Evolutionary conservation across 2,797 vertebrate species (phyloP).

Genomic region (Gymnocypris eckloni): DNA sequence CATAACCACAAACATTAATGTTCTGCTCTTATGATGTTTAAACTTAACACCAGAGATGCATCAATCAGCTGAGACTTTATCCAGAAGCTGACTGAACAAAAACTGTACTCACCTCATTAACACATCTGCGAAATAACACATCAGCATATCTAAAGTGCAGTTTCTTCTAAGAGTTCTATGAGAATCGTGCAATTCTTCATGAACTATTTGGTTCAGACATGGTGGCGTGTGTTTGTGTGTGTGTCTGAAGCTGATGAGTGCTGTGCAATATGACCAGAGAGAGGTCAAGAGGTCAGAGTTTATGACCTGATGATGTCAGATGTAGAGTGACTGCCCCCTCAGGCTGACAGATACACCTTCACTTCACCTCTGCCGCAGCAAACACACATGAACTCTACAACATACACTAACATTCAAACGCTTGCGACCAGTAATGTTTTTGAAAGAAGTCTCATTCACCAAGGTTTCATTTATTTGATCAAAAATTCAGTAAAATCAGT

Average conservation of each 20-base stretch:
- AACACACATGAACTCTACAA: conserved; percentile 22
- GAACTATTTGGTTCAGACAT: not conserved
- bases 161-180: not conserved
- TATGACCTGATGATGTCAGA: conserved; percentile 69
- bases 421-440: not conserved
- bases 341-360: conserved; percentile 60
- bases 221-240: conserved; percentile 14
- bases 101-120: conserved; percentile 25
- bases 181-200: not conserved
- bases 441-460: not conserved
- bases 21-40: conserved; percentile 52
- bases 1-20: conserved; percentile 52
- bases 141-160: conserved; percentile 19
- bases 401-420: not conserved
- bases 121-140: conserved; percentile 19
- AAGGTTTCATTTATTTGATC: not conserved
- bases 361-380: conserved; percentile 32
- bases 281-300: conserved; percentile 55
- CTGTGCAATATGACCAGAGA: conserved; percentile 20
- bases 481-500: not conserved
- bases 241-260: conserved; percentile 32
- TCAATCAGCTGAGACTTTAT: conserved; percentile 42
- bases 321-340: conserved; percentile 69
- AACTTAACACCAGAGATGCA: conserved; percentile 49
- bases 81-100: conserved; percentile 45